phyloP scores from a whole-genome alignment of 92 coral and sea anemone genomes.

The Zoanthus solanderi region DNA sequence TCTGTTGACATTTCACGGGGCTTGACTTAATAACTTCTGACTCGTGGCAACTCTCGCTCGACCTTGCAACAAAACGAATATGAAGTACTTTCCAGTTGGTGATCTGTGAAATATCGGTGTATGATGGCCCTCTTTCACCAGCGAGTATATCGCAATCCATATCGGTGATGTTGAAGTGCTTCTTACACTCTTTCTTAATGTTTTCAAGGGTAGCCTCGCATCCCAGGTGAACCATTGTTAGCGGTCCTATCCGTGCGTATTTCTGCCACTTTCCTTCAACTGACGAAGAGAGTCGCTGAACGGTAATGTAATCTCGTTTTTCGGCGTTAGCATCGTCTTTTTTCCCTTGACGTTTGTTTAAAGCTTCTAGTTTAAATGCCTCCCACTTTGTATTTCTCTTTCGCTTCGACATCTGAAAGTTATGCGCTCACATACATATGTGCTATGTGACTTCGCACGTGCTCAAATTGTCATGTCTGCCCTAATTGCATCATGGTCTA shows the following conservation, averaged over 20 bases:
- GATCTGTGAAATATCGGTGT: constrained; percentile 49
- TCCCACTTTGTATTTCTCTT: constrained; percentile 54
- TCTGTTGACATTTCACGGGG: constrained; percentile 46
- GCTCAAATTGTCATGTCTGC: constrained; percentile 20
- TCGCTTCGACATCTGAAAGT: constrained; percentile 29
- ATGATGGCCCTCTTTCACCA: constrained; percentile 67
- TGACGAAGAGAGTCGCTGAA: constrained; percentile 46
- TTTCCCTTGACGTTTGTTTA: constrained; percentile 19
- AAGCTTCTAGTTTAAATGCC: constrained; percentile 18
- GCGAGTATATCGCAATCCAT: constrained; percentile 69
- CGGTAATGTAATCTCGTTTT: constrained; percentile 46
- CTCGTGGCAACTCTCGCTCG: constrained; percentile 18
- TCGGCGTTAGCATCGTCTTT: constrained; percentile 13
- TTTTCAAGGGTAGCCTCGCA: constrained; percentile 24
- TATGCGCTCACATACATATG: neutral
- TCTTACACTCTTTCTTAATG: constrained; percentile 41
- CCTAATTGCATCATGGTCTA: constrained; percentile 43
- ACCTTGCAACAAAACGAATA: constrained; percentile 27
- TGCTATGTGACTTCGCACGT: neutral
- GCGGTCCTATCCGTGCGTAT: constrained; percentile 35
- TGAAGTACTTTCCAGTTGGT: constrained; percentile 54
- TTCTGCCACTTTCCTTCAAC: constrained; percentile 59
- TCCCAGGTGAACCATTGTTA: constrained; percentile 30
- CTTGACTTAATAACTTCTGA: constrained; percentile 33
- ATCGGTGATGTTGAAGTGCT: constrained; percentile 48